Evolutionary conservation across 2,888 invertebrate species (phyloP).

Genomic region (Lymantria monacha): DNA sequence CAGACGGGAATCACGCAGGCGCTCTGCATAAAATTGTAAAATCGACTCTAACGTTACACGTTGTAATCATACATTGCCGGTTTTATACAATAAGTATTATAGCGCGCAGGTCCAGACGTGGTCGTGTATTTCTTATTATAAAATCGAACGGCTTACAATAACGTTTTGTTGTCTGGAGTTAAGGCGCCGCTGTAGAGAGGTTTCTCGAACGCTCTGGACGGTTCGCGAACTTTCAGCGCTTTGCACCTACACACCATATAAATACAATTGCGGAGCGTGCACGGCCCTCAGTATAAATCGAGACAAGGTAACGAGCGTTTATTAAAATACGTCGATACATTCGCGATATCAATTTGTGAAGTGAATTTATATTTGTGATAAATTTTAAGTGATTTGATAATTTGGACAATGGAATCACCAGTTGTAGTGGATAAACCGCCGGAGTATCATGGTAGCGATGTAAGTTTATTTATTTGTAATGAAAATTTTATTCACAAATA

Average conservation of each 20-base stretch:
- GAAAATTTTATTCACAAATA: not conserved
- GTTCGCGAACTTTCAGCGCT: slow-evolving; percentile 58
- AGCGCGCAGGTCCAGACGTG: slow-evolving; percentile 15
- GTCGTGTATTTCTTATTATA: slow-evolving; percentile 18
- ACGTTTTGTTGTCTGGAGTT: slow-evolving; percentile 13
- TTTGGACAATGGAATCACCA: slow-evolving; percentile 80
- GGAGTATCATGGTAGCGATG: slow-evolving; percentile 81
- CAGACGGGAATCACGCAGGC: slow-evolving; percentile 25
- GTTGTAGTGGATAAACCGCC: slow-evolving; percentile 84
- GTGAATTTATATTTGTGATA: slow-evolving; percentile 61
- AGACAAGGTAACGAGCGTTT: slow-evolving; percentile 51
- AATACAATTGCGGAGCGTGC: slow-evolving; percentile 49
- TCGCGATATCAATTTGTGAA: slow-evolving; percentile 52
- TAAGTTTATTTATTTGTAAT: slow-evolving; percentile 59
- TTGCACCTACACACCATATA: slow-evolving; percentile 57
- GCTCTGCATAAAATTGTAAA: slow-evolving; percentile 10
- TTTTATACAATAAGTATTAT: slow-evolving; percentile 12
- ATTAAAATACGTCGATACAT: slow-evolving; percentile 36
- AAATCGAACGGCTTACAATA: slow-evolving; percentile 1
- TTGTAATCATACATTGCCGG: slow-evolving; percentile 20
- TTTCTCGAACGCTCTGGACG: slow-evolving; percentile 41
- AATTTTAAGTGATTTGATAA: slow-evolving; percentile 61
- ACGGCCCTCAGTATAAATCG: slow-evolving; percentile 62
- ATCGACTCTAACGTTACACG: slow-evolving; percentile 2
- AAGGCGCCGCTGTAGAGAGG: slow-evolving; percentile 12